phyloP scores from a whole-genome alignment of 2,888 invertebrate species.

The Cosmopolites sordidus region DNA sequence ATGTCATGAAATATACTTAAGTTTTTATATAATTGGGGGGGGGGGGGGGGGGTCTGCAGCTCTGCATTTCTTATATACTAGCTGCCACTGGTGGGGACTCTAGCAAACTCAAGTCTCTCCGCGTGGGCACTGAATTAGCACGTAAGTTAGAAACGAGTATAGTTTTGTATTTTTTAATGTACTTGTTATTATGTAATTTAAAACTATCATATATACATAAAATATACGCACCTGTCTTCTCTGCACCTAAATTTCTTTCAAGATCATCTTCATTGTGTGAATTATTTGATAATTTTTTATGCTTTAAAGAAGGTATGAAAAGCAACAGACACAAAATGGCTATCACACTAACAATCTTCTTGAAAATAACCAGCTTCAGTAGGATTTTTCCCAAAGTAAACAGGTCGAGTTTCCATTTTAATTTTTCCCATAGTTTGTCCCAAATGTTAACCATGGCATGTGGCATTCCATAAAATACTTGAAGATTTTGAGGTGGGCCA shows the following conservation, averaged over 20 bases:
- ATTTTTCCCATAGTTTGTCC: constrained; percentile 61
- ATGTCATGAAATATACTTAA: no score
- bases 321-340: constrained; percentile 70
- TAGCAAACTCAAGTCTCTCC: no score
- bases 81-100: no score
- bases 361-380: constrained; percentile 72
- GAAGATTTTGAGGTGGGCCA: constrained; percentile 33
- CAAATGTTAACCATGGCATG: constrained; percentile 58
- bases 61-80: no score
- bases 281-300: constrained; percentile 25
- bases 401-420: constrained; percentile 66
- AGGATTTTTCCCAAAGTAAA: constrained; percentile 70
- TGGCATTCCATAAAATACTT: constrained; percentile 51
- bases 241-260: constrained; percentile 3
- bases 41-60: no score
- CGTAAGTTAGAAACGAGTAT: no score
- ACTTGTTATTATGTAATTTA: no score
- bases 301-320: constrained; percentile 59
- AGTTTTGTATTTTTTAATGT: no score
- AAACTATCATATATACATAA: not conserved
- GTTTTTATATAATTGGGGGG: no score
- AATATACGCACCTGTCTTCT: constrained; percentile 7
- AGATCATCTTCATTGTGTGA: constrained; percentile 7
- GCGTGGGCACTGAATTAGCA: no score
- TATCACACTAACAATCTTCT: constrained; percentile 76